A percentile compares a stretch with the other conserved stretches of the same genome.
These are phyloP conservation scores for Trichacis sp. DNA, from an alignment of 2,888 invertebrate genomes.

Conservation along the genomic window DNA sequence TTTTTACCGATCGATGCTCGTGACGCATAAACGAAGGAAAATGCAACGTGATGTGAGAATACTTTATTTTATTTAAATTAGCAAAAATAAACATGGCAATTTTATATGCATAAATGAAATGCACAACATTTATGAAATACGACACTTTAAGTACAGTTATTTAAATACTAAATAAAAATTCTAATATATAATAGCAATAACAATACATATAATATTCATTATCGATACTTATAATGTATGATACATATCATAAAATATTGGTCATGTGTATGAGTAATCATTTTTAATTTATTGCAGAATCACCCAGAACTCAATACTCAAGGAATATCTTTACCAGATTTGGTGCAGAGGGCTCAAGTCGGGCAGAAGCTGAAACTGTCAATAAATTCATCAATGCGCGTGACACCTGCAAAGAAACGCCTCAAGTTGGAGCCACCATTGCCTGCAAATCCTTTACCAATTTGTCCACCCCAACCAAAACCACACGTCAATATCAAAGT, in stretches of 20 bases:
- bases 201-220: no score
- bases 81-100: no score
- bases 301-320: slow-evolving; percentile 83
- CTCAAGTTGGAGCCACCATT: slow-evolving; percentile 54
- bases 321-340: slow-evolving; percentile 81
- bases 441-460: slow-evolving; percentile 20
- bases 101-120: no score
- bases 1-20: slow-evolving; percentile 77
- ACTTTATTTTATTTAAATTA: slow-evolving; percentile 17
- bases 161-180: no score
- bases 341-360: slow-evolving; percentile 71
- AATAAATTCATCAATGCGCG: slow-evolving; percentile 69
- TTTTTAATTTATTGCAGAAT: no score
- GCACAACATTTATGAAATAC: no score
- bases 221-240: no score
- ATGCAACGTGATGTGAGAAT: slow-evolving; percentile 76
- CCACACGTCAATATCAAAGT: slow-evolving; percentile 48
- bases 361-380: slow-evolving; percentile 71
- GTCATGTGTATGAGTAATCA: no score
- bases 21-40: slow-evolving; percentile 79
- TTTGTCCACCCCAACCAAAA: slow-evolving; percentile 28
- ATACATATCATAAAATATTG: no score
- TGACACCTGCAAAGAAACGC: slow-evolving; percentile 69
- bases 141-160: no score
- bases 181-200: no score